Percentiles rank a stretch among this genome's conserved stretches.
phyloP scores from a whole-genome alignment of 2,797 vertebrate species.

The Eupleurogrammus muticus region DNA sequence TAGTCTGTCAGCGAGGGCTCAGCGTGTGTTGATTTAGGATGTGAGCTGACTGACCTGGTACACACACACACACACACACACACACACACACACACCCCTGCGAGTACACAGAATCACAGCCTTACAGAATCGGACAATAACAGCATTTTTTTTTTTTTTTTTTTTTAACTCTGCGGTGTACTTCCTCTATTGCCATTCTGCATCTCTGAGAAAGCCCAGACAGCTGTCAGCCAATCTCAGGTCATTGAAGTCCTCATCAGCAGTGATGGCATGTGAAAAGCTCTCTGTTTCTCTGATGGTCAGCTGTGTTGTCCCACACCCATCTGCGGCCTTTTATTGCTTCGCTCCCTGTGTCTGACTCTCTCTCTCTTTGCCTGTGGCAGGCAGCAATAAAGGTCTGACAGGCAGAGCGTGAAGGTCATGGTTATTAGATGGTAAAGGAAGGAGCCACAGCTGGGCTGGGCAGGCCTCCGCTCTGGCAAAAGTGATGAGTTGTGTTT shows the following conservation, averaged over 20 bases:
- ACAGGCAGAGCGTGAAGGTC: conserved; percentile 82
- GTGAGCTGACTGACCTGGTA: conserved; percentile 54
- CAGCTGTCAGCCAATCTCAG: conserved; percentile 59
- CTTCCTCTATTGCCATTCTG: conserved; percentile 20
- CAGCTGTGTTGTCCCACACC: conserved; percentile 76
- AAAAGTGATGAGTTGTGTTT: conserved; percentile 76
- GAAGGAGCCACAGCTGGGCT: conserved; percentile 81
- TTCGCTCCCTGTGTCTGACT: conserved; percentile 49
- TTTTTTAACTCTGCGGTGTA: conserved; percentile 16
- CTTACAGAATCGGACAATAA: conserved; percentile 15
- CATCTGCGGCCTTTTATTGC: conserved; percentile 77
- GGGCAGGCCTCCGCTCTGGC: conserved; percentile 68
- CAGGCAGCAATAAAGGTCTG: conserved; percentile 80
- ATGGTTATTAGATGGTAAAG: conserved; percentile 81
- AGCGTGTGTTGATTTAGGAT: conserved; percentile 70
- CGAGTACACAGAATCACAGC: conserved; percentile 39
- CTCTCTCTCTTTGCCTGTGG: conserved; percentile 54
- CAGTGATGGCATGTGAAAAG: conserved; percentile 72
- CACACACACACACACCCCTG: not conserved
- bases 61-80: conserved; percentile 8
- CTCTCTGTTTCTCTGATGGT: conserved; percentile 64
- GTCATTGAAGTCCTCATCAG: conserved; percentile 63
- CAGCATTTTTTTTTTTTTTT: too few relatives aligned
- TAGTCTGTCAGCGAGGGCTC: conserved; percentile 70
- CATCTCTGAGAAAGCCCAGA: conserved; percentile 25